A percentile compares a stretch with the other conserved stretches of the same genome.
phyloP scores from a whole-genome alignment of 92 coral and sea anemone genomes.

The Montipora capitata region DNA sequence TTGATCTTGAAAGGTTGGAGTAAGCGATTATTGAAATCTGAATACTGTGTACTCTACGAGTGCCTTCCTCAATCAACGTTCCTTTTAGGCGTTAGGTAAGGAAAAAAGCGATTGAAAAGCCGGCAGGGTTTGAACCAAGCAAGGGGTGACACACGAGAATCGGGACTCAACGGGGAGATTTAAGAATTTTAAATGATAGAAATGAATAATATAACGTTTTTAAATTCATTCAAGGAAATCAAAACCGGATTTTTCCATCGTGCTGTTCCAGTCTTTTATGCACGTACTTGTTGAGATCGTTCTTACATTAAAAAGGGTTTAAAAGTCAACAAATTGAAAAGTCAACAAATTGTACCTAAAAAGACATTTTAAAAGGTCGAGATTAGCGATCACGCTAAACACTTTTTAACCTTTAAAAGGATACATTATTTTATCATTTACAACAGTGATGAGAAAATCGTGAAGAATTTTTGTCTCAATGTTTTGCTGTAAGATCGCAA shows the following conservation, averaged over 20 bases:
- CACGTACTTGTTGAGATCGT: not conserved
- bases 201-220: not conserved
- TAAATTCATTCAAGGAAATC: not conserved
- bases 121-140: too few species aligned
- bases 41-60: not conserved
- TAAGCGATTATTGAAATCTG: too few species aligned
- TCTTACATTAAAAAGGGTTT: constrained; percentile 23
- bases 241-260: too few species aligned
- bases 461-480: too few species aligned
- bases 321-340: too few species aligned
- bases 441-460: not conserved
- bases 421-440: not conserved
- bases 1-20: not conserved
- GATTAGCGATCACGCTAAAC: not conserved
- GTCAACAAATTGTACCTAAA: not conserved
- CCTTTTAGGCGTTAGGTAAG: constrained; percentile 16
- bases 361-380: too few species aligned
- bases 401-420: not conserved
- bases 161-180: not conserved
- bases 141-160: not conserved
- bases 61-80: not conserved
- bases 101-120: not conserved
- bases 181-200: not conserved
- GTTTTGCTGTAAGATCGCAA: too few species aligned
- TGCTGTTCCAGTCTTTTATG: too few species aligned